Conservation (phyloP, 2,113 vertebrate genomes). For the Solea senegalensis region DNA sequence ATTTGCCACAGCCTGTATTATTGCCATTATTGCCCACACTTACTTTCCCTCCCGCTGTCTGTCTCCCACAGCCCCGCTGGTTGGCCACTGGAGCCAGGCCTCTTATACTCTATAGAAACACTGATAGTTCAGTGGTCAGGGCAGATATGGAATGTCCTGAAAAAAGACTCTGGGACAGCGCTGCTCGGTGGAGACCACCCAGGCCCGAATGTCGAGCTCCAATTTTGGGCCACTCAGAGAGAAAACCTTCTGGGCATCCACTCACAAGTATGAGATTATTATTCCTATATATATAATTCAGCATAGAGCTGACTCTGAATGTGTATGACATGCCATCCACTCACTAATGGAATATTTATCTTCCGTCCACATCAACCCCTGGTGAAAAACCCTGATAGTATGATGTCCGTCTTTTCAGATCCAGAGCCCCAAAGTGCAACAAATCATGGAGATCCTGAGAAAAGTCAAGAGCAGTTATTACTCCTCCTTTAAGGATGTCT, state of each 20-base stretch:
- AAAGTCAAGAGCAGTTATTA: conserved; percentile 78
- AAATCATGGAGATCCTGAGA: conserved; percentile 74
- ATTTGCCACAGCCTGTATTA: conserved; percentile 1
- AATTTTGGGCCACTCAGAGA: conserved; percentile 80
- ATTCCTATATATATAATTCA: neutral
- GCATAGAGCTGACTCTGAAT: too few species aligned
- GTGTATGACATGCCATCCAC: too few species aligned
- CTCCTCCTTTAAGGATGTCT: conserved; percentile 70
- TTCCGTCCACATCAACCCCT: too few species aligned
- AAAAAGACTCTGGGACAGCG: conserved; percentile 73
- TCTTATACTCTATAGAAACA: conserved; percentile 81
- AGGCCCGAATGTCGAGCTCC: conserved; percentile 77
- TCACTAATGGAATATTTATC: too few species aligned
- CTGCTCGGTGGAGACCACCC: conserved; percentile 74
- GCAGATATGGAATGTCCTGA: conserved; percentile 77
- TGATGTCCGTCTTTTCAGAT: conserved; percentile 57
- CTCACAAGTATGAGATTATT: conserved; percentile 70
- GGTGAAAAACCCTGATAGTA: too few species aligned
- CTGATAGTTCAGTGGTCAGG: conserved; percentile 78
- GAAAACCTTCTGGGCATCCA: conserved; percentile 81
- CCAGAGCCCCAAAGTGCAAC: conserved; percentile 71
- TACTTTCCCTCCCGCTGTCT: neutral
- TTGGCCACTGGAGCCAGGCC: conserved; percentile 71
- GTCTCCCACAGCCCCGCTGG: conserved; percentile 63
- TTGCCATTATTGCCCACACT: conserved; percentile 20